These are phyloP conservation scores for Syngnathus acus DNA, from an alignment of 2,797 vertebrate species.

Conservation along the genomic window DNA sequence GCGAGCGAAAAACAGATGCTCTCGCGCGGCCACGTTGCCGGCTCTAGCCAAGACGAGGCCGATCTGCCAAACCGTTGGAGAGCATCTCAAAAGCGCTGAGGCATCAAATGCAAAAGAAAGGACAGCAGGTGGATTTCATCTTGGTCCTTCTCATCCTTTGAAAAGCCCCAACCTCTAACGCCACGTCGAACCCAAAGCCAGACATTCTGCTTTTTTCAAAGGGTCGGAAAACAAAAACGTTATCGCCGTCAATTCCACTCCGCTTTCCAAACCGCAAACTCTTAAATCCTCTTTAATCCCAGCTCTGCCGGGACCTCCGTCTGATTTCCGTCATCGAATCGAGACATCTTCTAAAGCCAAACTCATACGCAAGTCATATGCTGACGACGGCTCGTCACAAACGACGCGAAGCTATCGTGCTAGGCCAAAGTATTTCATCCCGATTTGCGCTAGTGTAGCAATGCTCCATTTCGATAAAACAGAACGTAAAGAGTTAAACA, in stretches of 20 bases:
- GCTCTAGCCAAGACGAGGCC: constrained; percentile 23
- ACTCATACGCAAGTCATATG: too few relatives aligned
- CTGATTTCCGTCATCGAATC: neutral
- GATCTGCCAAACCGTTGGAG: constrained; percentile 44
- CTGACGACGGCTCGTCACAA: too few relatives aligned
- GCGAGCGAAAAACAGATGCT: constrained; percentile 55
- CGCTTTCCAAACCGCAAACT: neutral
- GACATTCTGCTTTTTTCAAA: neutral
- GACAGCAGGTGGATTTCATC: constrained; percentile 19
- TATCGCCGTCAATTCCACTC: neutral
- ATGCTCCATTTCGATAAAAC: too few relatives aligned
- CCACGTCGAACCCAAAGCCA: too few relatives aligned
- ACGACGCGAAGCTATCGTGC: too few relatives aligned
- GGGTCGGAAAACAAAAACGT: neutral
- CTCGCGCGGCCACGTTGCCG: constrained; percentile 45
- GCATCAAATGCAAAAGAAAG: constrained; percentile 19
- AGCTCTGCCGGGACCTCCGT: neutral
- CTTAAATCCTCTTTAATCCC: constrained; percentile 1
- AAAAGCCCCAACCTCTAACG: neutral
- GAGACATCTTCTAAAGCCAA: neutral
- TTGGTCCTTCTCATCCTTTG: constrained; percentile 2
- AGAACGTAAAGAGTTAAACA: too few relatives aligned
- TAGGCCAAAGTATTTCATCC: too few relatives aligned
- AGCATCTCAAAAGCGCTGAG: constrained; percentile 22
- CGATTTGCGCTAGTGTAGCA: too few relatives aligned